A percentile compares a stretch with the other conserved stretches of the same genome.
Conservation (phyloP, 2,797 vertebrate species). For the Halcyon badia region DNA sequence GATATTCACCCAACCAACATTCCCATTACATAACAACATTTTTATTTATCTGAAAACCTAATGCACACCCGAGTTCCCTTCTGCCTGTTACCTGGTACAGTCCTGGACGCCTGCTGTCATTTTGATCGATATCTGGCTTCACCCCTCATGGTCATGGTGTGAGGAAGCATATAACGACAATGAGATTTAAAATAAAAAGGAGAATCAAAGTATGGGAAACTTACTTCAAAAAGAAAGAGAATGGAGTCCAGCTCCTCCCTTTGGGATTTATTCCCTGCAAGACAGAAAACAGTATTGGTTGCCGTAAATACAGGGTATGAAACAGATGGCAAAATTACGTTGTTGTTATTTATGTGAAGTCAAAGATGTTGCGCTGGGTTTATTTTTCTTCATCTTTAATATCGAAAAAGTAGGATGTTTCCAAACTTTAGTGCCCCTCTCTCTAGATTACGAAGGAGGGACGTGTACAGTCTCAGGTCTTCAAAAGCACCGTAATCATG, state of each 20-base stretch:
- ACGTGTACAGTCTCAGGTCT: neutral
- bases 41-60: neutral
- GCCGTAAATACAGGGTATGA: accelerated
- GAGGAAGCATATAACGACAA: neutral
- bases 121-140: neutral
- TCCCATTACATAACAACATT: neutral
- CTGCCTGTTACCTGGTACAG: neutral
- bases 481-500: neutral
- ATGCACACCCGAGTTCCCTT: neutral
- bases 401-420: neutral
- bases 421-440: neutral
- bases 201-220: conserved; percentile 52
- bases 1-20: neutral
- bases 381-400: neutral
- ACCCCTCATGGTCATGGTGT: neutral
- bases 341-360: neutral
- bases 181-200: neutral
- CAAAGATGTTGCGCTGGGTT: neutral
- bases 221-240: conserved; percentile 99
- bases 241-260: conserved; percentile 99
- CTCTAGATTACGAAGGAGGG: neutral
- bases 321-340: neutral
- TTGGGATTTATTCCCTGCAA: conserved; percentile 98
- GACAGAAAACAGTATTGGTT: conserved; percentile 45
- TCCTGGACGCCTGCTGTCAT: neutral